Conservation (phyloP, 2,888 invertebrate species). For the Synanthedon myopaeformis region DNA sequence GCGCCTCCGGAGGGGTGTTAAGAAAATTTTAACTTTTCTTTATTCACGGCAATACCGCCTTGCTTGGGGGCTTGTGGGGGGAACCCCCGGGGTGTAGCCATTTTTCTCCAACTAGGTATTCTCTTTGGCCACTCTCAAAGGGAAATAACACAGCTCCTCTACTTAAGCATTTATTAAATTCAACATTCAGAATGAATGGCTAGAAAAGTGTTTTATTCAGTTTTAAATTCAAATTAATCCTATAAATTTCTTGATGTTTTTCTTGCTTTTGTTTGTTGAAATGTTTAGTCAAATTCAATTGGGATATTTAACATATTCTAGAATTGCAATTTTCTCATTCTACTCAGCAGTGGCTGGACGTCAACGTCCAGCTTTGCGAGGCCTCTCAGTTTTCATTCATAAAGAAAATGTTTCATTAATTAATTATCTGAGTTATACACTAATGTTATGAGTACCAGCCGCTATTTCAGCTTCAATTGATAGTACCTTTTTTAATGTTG, state of each 20-base stretch:
- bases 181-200: constrained; percentile 53
- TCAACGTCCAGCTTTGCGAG: too few relatives aligned
- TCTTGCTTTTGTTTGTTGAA: neutral
- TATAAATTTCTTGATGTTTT: neutral
- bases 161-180: constrained; percentile 66
- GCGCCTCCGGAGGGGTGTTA: constrained; percentile 33
- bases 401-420: too few relatives aligned
- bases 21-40: constrained; percentile 71
- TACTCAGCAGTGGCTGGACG: too few relatives aligned
- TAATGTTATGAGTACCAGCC: too few relatives aligned
- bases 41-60: constrained; percentile 46
- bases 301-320: too few relatives aligned
- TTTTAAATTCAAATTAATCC: constrained; percentile 2
- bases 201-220: constrained; percentile 36
- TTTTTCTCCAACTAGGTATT: constrained; percentile 56
- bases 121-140: constrained; percentile 64
- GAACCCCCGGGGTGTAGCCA: constrained; percentile 23
- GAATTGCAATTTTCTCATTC: too few relatives aligned
- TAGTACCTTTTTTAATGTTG: too few relatives aligned
- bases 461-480: too few relatives aligned
- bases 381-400: too few relatives aligned
- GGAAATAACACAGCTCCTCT: constrained; percentile 50
- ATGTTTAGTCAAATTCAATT: too few relatives aligned
- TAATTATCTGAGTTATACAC: too few relatives aligned
- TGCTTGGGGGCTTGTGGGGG: constrained; percentile 15